phyloP scores from a whole-genome alignment of 2,797 vertebrate species.

The Smutsia gigantea region DNA sequence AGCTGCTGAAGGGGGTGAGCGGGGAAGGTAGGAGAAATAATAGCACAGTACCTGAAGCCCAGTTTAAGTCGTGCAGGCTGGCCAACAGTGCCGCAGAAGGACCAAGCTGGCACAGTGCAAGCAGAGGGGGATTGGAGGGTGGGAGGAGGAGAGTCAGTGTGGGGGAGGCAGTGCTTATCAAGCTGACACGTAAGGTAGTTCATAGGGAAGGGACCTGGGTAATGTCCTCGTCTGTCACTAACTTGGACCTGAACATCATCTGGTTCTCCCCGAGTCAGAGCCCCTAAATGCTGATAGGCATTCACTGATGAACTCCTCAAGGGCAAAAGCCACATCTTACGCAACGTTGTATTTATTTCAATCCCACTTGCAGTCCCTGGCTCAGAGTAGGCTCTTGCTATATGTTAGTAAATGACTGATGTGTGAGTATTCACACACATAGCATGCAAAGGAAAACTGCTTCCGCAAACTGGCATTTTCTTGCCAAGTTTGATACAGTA shows the following conservation, averaged over 20 bases:
- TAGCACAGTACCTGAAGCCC: neutral
- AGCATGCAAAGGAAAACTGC: neutral
- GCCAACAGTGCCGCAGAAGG: neutral
- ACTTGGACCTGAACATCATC: neutral
- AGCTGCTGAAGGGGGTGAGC: neutral
- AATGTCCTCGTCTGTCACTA: neutral
- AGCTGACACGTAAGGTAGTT: neutral
- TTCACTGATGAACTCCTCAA: neutral
- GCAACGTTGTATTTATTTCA: neutral
- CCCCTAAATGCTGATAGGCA: neutral
- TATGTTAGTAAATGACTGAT: neutral
- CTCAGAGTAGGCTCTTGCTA: neutral
- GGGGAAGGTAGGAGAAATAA: neutral
- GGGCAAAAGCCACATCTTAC: neutral
- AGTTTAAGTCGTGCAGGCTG: neutral
- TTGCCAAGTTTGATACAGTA: neutral
- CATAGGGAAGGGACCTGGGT: neutral
- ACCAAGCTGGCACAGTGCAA: neutral
- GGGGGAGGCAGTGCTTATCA: neutral
- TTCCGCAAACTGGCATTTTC: neutral
- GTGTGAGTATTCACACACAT: accelerated
- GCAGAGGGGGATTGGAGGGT: neutral
- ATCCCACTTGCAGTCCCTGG: neutral
- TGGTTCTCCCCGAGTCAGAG: neutral
- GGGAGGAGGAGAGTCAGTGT: neutral